A percentile compares a stretch with the other conserved stretches of the same genome.
These are phyloP conservation scores for Hypsibius dujardini DNA, from an alignment of 1,140 invertebrate species.

Conservation along the genomic window DNA sequence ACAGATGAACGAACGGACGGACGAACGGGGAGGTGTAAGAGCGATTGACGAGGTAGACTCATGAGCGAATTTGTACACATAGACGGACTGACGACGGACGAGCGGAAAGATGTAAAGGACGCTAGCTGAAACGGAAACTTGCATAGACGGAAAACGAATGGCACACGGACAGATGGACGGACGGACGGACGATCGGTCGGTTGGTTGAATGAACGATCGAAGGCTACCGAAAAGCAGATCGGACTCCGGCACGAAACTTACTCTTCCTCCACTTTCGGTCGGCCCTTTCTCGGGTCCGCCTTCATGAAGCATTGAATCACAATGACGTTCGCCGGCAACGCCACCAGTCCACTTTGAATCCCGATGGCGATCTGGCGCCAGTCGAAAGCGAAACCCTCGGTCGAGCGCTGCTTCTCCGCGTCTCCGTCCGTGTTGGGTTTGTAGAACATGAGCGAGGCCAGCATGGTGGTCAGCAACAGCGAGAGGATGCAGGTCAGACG, in stretches of 20 bases:
- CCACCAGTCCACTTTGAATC: conserved; percentile 26
- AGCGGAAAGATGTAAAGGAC: too few species aligned
- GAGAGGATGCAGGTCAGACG: conserved; percentile 31
- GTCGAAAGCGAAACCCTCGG: conserved; percentile 17
- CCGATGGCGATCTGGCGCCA: conserved; percentile 27
- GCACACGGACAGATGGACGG: background rate
- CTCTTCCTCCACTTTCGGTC: background rate
- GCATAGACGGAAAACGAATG: background rate
- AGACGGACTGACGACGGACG: too few species aligned
- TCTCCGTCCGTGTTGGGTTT: conserved; percentile 28
- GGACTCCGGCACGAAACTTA: background rate
- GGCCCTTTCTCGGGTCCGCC: conserved; percentile 21
- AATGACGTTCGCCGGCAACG: conserved; percentile 28
- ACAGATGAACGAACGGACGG: too few species aligned
- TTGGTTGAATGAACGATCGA: background rate
- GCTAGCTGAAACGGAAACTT: too few species aligned
- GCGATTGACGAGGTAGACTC: too few species aligned
- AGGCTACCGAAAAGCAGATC: background rate
- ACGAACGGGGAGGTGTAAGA: too few species aligned
- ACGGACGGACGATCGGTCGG: background rate
- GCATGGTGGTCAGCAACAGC: conserved; percentile 29
- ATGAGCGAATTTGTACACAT: too few species aligned
- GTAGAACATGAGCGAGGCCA: conserved; percentile 31
- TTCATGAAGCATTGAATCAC: conserved; percentile 30
- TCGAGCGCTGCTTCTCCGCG: conserved; percentile 27